phyloP scores from a whole-genome alignment of 2,888 invertebrate genomes.

The Arge pagana region DNA sequence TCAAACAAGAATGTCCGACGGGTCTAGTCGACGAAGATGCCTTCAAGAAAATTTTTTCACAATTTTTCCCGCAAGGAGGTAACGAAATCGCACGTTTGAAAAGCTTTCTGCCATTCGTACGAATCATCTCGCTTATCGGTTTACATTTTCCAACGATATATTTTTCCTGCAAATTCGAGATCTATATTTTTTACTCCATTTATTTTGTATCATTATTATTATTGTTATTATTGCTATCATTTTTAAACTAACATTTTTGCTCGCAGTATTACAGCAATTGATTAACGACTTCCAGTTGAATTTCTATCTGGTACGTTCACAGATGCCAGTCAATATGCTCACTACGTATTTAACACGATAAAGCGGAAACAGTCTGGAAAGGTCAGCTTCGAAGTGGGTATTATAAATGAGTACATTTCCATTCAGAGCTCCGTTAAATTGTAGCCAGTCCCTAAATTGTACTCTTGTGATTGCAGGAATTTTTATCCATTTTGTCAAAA shows the following conservation, averaged over 20 bases:
- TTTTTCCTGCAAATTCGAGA: too few species aligned
- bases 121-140: too few species aligned
- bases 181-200: too few species aligned
- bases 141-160: too few species aligned
- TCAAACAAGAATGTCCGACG: slow-evolving; percentile 87
- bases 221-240: too few species aligned
- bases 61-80: slow-evolving; percentile 92
- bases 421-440: neutral
- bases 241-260: too few species aligned
- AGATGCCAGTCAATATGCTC: slow-evolving; percentile 90
- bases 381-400: slow-evolving; percentile 85
- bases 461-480: slow-evolving; percentile 67
- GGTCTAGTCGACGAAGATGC: slow-evolving; percentile 87
- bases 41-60: slow-evolving; percentile 86
- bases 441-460: neutral
- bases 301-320: too few species aligned
- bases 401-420: neutral
- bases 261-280: too few species aligned
- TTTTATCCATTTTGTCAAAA: slow-evolving; percentile 80
- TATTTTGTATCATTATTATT: neutral
- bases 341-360: slow-evolving; percentile 91
- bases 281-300: too few species aligned
- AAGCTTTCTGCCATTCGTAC: too few species aligned
- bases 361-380: slow-evolving; percentile 81
- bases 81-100: too few species aligned